These are phyloP conservation scores for Epinephelus coioides DNA, from an alignment of 2,797 vertebrate species.

Conservation along the genomic window DNA sequence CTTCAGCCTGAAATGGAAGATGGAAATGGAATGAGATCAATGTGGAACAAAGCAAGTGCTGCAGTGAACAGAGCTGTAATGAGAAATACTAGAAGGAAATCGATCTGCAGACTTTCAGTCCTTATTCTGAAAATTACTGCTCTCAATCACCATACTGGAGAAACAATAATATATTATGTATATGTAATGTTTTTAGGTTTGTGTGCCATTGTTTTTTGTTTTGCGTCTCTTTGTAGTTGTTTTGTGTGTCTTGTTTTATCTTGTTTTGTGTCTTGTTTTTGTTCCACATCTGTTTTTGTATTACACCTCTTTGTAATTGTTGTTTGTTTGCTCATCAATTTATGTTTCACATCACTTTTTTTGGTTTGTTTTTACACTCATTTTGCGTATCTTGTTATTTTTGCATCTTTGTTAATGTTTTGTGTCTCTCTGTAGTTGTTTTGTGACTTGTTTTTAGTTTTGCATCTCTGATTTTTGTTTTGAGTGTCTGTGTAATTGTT, in stretches of 20 bases:
- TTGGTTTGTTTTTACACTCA: too few species aligned
- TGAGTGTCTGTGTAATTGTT: background rate
- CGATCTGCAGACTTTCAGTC: background rate
- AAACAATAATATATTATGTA: background rate
- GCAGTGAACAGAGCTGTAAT: background rate
- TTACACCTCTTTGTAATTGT: too few species aligned
- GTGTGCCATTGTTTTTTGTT: too few species aligned
- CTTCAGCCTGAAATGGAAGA: conserved; percentile 1
- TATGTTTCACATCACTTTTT: background rate
- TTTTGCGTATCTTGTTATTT: too few species aligned
- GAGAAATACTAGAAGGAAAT: conserved; percentile 26
- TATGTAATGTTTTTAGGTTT: too few species aligned
- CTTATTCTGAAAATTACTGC: conserved; percentile 22
- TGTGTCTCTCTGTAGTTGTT: too few species aligned
- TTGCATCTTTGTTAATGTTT: too few species aligned
- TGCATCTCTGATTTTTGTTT: background rate
- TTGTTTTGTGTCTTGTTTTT: too few species aligned
- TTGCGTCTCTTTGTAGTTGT: too few species aligned
- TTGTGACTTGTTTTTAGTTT: too few species aligned
- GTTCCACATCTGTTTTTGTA: too few species aligned
- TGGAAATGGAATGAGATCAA: conserved; percentile 24
- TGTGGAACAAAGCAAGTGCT: conserved; percentile 12
- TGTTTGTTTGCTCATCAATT: background rate
- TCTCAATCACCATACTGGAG: conserved; percentile 8
- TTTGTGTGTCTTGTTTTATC: too few species aligned